Conservation (phyloP, 1,140 invertebrate genomes). For the Neocloeon triangulifer region DNA sequence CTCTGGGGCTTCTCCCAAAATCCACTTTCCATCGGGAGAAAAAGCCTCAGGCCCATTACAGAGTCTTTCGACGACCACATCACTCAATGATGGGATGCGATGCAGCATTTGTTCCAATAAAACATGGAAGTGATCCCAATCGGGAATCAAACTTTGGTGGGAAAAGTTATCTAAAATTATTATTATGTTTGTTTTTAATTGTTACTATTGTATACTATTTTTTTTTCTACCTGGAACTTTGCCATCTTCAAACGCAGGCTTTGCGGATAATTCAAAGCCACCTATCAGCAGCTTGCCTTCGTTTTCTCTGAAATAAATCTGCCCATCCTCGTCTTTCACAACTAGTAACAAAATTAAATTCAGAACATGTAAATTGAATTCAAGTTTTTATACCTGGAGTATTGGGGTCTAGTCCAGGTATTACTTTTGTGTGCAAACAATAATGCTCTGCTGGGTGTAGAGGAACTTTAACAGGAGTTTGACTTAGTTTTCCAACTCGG, state of each 20-base stretch:
- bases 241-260: slow-evolving; percentile 72
- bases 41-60: slow-evolving; percentile 82
- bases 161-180: neutral
- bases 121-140: slow-evolving; percentile 92
- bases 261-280: slow-evolving; percentile 69
- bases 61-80: slow-evolving; percentile 48
- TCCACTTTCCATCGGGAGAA: slow-evolving; percentile 80
- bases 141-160: slow-evolving; percentile 29
- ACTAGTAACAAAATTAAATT: slow-evolving; percentile 22
- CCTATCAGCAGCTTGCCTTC: slow-evolving; percentile 55
- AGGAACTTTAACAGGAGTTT: slow-evolving; percentile 71
- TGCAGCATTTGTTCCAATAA: slow-evolving; percentile 65
- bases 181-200: neutral
- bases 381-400: slow-evolving; percentile 43
- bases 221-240: slow-evolving; percentile 27
- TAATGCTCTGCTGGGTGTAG: slow-evolving; percentile 85
- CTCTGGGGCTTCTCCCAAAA: slow-evolving; percentile 80
- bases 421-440: slow-evolving; percentile 67
- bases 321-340: slow-evolving; percentile 71
- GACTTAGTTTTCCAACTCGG: slow-evolving; percentile 56
- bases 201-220: slow-evolving; percentile 1
- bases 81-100: slow-evolving; percentile 53
- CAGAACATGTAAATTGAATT: neutral
- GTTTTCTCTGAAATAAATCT: slow-evolving; percentile 65
- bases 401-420: slow-evolving; percentile 40